Base-by-base conservation (phyloP, 2,797 vertebrate species). In the Artibeus jamaicensis region DNA sequence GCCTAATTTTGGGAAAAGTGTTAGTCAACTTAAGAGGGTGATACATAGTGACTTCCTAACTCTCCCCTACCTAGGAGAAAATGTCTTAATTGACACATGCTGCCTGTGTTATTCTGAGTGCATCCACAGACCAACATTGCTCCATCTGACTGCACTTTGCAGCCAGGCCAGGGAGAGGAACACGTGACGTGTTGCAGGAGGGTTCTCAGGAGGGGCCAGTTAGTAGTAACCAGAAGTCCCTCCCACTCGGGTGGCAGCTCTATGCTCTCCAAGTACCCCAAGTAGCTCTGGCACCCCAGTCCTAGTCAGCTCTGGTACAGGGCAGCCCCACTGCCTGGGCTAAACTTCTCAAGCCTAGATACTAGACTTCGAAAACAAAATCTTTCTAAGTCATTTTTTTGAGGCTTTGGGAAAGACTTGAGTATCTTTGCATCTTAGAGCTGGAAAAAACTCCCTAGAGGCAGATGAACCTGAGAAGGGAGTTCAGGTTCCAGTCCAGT, bases 311-410 rank as follows among this genome's bases (percentile, higher is more conserved):
- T 71, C 29, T 37, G 50, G 21, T 19, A 34, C 5, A 4, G 9
- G 83, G 26, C 32, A 83, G 22, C 12, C 15, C 44, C 18, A 16
- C 55, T 26, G 59, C 29, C 59, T n/a, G 37, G 22, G 57, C 32
- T 44, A 87, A 21, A 67, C 3, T 42, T 57, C 53, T 84, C 32
- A n/a, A 29, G 21, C 26, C 15, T 22, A 59, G 53, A 68, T 19
- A 44, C 26, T 26, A 71, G 59, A 62, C 70, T 62, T 83, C 8
- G 62, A 78, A 57, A 57, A 24, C 15, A 62, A 83, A 71, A 6
- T 34, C 37, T 87, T 96, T 87, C 53, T 62, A 92, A 89, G 39
- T 76, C 42, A 86, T 78, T 87, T 68, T 44, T 74, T 39, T 76
- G 59, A 83, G 48, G 9, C 19, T 74, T 77, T 89, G 62, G 62